Conservation (phyloP, 2,113 vertebrate species). For the Hippocampus guttulatus region DNA sequence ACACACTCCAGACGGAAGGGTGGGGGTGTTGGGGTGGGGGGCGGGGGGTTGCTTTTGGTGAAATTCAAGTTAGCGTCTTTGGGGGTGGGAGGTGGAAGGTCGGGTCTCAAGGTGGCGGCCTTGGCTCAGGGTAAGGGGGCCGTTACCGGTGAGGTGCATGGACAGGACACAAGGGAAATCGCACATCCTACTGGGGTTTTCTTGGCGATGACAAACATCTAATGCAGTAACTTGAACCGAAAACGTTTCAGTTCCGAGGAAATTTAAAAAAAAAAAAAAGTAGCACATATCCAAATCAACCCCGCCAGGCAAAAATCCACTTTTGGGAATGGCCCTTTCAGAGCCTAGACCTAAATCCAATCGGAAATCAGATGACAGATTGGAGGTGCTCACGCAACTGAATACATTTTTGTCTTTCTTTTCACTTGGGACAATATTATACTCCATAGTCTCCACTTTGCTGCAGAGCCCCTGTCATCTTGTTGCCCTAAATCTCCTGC, state of each 20-base stretch:
- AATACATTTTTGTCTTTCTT: background rate
- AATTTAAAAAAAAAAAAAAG: background rate
- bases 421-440: background rate
- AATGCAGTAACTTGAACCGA: conserved; percentile 36
- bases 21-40: too few relatives aligned
- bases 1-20: conserved; percentile 60
- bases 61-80: conserved; percentile 21
- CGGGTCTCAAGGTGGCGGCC: conserved; percentile 60
- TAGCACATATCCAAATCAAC: background rate
- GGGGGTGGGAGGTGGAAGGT: conserved; percentile 62
- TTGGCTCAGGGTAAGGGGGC: conserved; percentile 20
- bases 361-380: background rate
- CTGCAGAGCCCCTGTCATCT: background rate
- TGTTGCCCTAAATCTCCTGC: conserved; percentile 1
- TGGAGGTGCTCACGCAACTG: background rate
- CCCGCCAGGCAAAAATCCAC: background rate
- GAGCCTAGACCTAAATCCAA: background rate
- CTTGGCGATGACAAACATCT: conserved; percentile 66
- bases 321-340: too few relatives aligned
- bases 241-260: background rate
- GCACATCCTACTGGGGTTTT: conserved; percentile 70
- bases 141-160: conserved; percentile 42
- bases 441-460: background rate
- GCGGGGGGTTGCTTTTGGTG: background rate
- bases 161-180: conserved; percentile 62